Evolutionary conservation across 1,140 invertebrate species (phyloP).

Genomic region (Orchestia grillus): DNA sequence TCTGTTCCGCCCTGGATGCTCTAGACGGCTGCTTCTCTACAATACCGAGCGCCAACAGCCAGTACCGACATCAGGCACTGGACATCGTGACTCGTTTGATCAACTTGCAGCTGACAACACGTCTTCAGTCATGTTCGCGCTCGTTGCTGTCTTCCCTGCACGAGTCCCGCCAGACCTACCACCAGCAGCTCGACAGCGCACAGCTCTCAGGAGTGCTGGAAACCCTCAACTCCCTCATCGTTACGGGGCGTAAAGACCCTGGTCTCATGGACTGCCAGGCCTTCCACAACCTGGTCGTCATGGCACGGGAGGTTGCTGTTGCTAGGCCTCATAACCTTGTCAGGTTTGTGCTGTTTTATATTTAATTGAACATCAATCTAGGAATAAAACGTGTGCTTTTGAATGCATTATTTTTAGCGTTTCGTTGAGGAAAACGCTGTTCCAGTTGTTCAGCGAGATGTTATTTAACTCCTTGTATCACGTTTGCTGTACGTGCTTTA

Average conservation of each 20-base stretch:
- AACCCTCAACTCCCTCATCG: conserved; percentile 78
- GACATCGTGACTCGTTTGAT: conserved; percentile 84
- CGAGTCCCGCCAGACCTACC: conserved; percentile 80
- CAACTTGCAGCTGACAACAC: conserved; percentile 84
- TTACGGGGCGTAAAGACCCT: conserved; percentile 69
- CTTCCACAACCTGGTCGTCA: conserved; percentile 87
- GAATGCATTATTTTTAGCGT: too few species aligned
- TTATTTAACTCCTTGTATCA: too few species aligned
- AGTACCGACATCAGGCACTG: conserved; percentile 72
- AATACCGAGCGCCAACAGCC: conserved; percentile 51
- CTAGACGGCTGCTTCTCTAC: conserved; percentile 79
- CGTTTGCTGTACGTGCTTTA: too few species aligned
- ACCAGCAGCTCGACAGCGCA: conserved; percentile 81
- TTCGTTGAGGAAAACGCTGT: too few species aligned
- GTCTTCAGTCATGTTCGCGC: conserved; percentile 76
- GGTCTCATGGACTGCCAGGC: conserved; percentile 89
- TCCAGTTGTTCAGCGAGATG: too few species aligned
- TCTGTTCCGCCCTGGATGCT: conserved; percentile 79
- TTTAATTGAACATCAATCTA: neutral
- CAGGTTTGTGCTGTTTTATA: conserved; percentile 76
- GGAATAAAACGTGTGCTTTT: neutral
- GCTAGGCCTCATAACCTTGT: conserved; percentile 85
- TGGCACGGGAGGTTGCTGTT: conserved; percentile 87
- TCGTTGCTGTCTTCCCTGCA: conserved; percentile 87
- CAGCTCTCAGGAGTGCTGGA: conserved; percentile 75